These are phyloP conservation scores for Andricus quercusramuli DNA, from an alignment of 2,888 invertebrate genomes.

Conservation along the genomic window DNA sequence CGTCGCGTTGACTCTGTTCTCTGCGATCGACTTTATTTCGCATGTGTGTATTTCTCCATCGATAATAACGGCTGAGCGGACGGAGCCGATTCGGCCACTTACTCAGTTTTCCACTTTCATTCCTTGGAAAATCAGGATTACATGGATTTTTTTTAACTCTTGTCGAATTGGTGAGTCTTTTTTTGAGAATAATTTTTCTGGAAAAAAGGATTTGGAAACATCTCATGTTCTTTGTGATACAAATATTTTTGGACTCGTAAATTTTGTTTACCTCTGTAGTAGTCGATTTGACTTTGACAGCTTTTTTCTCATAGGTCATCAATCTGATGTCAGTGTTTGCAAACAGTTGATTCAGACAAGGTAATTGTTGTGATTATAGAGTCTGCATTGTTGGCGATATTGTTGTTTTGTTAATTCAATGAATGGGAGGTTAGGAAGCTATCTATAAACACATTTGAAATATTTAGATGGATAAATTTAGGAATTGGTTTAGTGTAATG, in stretches of 20 bases:
- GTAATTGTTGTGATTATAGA: background rate
- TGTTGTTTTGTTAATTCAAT: background rate
- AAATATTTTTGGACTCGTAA: background rate
- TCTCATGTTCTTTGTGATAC: background rate
- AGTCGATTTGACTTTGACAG: constrained; percentile 14
- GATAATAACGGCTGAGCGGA: background rate
- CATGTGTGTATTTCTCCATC: background rate
- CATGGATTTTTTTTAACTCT: constrained; percentile 12
- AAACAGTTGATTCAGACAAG: constrained; percentile 15
- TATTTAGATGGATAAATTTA: constrained; percentile 1
- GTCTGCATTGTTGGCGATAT: background rate
- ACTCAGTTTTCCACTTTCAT: background rate
- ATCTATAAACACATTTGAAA: background rate
- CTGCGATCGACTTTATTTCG: background rate
- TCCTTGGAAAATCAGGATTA: background rate
- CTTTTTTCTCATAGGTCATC: constrained; percentile 6
- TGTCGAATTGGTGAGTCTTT: background rate
- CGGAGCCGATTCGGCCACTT: no score
- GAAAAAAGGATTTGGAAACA: background rate
- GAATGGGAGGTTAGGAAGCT: background rate
- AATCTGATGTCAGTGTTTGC: background rate
- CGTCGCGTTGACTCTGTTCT: background rate
- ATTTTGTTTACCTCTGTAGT: constrained; percentile 2
- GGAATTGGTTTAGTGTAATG: background rate
- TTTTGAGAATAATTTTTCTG: background rate